These are phyloP conservation scores for Actinernus sp. DNA, from an alignment of 92 coral and sea anemone species.

Conservation along the genomic window DNA sequence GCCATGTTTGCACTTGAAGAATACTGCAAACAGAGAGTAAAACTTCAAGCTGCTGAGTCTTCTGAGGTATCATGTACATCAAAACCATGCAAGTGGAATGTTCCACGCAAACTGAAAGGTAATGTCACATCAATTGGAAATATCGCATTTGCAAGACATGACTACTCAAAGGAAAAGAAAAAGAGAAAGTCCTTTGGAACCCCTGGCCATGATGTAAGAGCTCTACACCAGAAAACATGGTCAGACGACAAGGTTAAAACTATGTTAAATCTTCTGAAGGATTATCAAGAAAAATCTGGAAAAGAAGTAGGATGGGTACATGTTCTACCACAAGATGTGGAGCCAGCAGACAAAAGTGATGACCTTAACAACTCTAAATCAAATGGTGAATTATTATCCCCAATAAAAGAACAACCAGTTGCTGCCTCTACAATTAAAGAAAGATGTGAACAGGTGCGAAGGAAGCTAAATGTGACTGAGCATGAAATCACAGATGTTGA, in stretches of 20 bases:
- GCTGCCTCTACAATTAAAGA: conserved; percentile 25
- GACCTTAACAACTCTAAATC: too few species aligned
- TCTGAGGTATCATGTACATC: conserved; percentile 8
- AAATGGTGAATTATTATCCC: too few species aligned
- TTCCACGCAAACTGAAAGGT: conserved; percentile 26
- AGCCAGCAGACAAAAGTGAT: too few species aligned
- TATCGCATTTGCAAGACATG: conserved; percentile 23
- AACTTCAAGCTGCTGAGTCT: too few species aligned
- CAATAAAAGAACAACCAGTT: conserved; percentile 51
- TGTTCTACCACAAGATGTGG: conserved; percentile 1
- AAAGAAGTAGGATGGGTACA: conserved; percentile 29
- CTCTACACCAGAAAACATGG: conserved; percentile 26
- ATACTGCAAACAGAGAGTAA: background rate
- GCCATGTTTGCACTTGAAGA: background rate
- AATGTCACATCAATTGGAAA: conserved; percentile 18
- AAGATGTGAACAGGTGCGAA: conserved; percentile 48
- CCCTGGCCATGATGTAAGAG: conserved; percentile 37
- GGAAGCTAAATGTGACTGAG: conserved; percentile 9
- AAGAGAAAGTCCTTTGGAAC: background rate
- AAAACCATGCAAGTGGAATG: conserved; percentile 25
- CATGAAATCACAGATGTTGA: conserved; percentile 42
- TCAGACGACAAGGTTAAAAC: conserved; percentile 9
- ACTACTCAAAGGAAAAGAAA: conserved; percentile 22
- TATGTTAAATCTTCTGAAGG: conserved; percentile 19
- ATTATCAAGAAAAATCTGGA: conserved; percentile 22